Evolutionary conservation across 2,797 vertebrate species (phyloP), one percentile per base, ranked within the genome.

Genomic region (Diplodus sargus): DNA sequence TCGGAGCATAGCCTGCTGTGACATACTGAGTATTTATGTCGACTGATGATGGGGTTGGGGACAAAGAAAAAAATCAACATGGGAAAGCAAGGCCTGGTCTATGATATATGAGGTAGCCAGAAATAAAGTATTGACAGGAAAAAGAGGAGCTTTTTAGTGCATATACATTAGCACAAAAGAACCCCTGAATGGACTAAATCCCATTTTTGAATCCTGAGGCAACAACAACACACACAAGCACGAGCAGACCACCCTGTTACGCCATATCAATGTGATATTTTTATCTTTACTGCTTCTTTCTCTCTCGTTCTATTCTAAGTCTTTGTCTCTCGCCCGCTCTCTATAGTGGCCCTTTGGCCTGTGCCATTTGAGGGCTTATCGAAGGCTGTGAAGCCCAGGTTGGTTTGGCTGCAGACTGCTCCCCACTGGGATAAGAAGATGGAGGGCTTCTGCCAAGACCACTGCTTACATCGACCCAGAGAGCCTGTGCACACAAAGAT

Each of bases 11-110:
- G 89, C 92, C 92, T 84, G 93, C 93, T 95, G 94, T 91, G 94
- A 93, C 92, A 90, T 88, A 90, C 91, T 87, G 83, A 86, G 87
- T 89, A 87, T 93, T 94, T 90, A 92, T 93, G 92, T 93, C 89
- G 89, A 89, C 90, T 95, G 88, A 90, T 91, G 88, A 90, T 82
- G 87, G 82, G 88, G 86, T 82, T 86, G 82, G 88, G 85, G 87
- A 91, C 87, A 90, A 84, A 87, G 67, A 83, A 85, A 90, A 85
- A 84, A 90, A 88, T 83, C 85, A 70, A 88, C 86, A 89, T 28
- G 83, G 83, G 76, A 81, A 89, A 51, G 77, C 62, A 77, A 81
- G 81, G 63, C 79, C 89, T 76, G 5, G 81, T 66, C 60, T 82
- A 84, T 86, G 87, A 92, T 90, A 78, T 81, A 91, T 82, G 73